Evolutionary conservation across 1,140 invertebrate genomes (phyloP).

Genomic region (Aradophagus sp.): DNA sequence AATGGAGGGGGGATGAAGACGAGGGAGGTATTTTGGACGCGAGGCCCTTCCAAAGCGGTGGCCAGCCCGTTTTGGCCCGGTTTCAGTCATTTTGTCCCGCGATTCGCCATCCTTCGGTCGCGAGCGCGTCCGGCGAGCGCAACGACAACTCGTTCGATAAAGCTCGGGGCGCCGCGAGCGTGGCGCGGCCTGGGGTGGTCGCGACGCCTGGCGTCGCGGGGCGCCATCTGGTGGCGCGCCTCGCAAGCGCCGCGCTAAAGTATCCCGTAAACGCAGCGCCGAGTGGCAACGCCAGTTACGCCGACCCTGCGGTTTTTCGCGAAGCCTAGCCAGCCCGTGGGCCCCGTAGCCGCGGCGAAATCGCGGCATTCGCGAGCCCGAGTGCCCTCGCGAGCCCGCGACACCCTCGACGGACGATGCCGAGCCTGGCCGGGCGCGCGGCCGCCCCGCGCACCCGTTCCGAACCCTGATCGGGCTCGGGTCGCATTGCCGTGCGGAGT

Average conservation of each 20-base stretch:
- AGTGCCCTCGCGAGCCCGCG: too few species aligned
- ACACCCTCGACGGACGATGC: too few species aligned
- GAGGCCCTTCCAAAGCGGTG: too few species aligned
- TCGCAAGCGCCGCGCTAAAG: conserved; percentile 60
- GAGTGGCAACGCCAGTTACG: conserved; percentile 67
- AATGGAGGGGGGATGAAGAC: too few species aligned
- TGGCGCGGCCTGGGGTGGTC: conserved; percentile 61
- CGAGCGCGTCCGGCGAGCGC: too few species aligned
- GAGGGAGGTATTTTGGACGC: too few species aligned
- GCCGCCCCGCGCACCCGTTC: conserved; percentile 11
- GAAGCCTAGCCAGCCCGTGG: conserved; percentile 2
- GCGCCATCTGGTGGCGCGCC: conserved; percentile 64
- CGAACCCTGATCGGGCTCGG: conserved; percentile 14
- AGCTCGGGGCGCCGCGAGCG: conserved; percentile 49
- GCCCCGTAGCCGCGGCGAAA: too few species aligned
- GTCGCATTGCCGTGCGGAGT: conserved; percentile 10
- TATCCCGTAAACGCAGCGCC: conserved; percentile 69
- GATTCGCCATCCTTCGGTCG: too few species aligned
- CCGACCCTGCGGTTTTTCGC: conserved; percentile 55
- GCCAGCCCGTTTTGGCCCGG: too few species aligned
- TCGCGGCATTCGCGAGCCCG: too few species aligned
- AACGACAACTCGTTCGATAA: conserved; percentile 45
- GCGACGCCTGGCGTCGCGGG: conserved; percentile 54
- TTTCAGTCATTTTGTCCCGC: too few species aligned
- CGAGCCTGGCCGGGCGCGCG: conserved; percentile 7